Evolutionary conservation across 2,888 invertebrate genomes (phyloP), one percentile per base, ranked within the genome.

Genomic region (Apodemia hepburni): DNA sequence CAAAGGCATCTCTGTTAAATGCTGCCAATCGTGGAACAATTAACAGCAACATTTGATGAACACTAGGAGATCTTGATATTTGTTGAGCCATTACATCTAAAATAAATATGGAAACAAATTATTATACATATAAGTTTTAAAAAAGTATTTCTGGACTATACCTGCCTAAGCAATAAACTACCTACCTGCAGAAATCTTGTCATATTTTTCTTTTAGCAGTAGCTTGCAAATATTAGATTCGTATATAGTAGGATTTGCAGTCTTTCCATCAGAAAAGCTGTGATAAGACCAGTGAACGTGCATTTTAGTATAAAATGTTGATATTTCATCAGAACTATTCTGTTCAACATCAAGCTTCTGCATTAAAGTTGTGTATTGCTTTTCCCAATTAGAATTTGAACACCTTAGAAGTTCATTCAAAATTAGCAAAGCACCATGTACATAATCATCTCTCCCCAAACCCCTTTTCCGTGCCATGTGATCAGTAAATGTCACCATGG

Each of bases 361-460:
- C 89, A 96, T 95, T 0, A 97, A 82, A 11, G 92, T 90, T 68
- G 95, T 95, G 75, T 97, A 97, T 70, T 94, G 95, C 58, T 94
- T 93, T 76, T 98, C 97, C 97, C 97, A 98, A 45, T 94, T 93
- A 0, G 96, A 93, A 85, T 98, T 98, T 58, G 97, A 96, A 80
- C 97, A 97, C 60, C 98, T 93, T 27, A 99, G 91, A 0, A 99
- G 92, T 86, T 99, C 99, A 85, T 99, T 99, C 29, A 99, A 92
- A 59, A 99, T 96, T 59, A 99, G 92, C 11, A 99, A 90, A 1
- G 97, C 97, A 29, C 98, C 98, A 79, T 99, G 99, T 38, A 97
- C 95, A 81, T 97, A 94, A 78, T 99, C 99, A 78, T 99, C 99
- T 68, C 95, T 93, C 22, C 94, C 95, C 60, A 96, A 93, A 66